Conservation (phyloP, 2,888 invertebrate genomes). For the Chymomyza fuscimana region DNA sequence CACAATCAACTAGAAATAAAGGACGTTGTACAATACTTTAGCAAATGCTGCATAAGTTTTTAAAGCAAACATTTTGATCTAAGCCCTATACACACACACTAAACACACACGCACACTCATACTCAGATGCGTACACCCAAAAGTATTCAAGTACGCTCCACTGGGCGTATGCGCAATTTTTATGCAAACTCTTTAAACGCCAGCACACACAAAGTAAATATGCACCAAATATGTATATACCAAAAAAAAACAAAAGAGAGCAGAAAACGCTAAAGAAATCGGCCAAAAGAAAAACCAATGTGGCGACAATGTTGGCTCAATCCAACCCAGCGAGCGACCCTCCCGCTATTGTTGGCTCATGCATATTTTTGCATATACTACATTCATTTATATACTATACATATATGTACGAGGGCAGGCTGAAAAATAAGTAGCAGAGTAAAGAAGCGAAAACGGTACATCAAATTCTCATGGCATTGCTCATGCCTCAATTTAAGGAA, state of each 20-base stretch:
- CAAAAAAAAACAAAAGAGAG: neutral
- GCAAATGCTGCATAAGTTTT: slow-evolving; percentile 79
- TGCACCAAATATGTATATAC: neutral
- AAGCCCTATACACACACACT: slow-evolving; percentile 17
- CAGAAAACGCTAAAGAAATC: neutral
- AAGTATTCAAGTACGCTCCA: neutral
- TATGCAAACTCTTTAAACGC: slow-evolving; percentile 1
- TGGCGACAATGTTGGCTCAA: slow-evolving; percentile 31
- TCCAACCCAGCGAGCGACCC: neutral
- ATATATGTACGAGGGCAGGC: neutral
- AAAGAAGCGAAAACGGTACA: no score
- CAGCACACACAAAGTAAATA: slow-evolving; percentile 8
- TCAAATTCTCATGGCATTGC: no score
- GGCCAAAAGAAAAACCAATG: neutral
- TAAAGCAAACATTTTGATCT: slow-evolving; percentile 69
- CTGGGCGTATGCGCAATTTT: slow-evolving; percentile 36
- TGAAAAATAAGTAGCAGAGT: no score
- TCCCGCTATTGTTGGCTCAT: slow-evolving; percentile 44
- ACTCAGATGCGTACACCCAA: neutral
- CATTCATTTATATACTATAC: neutral
- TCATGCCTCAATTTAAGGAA: no score
- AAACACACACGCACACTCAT: neutral
- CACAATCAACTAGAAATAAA: slow-evolving; percentile 80
- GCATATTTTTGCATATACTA: slow-evolving; percentile 62
- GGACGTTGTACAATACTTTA: slow-evolving; percentile 81